Percentiles rank a stretch among this genome's conserved stretches.
Conservation (phyloP, 2,113 vertebrate species). For the Grammomys surdaster region DNA sequence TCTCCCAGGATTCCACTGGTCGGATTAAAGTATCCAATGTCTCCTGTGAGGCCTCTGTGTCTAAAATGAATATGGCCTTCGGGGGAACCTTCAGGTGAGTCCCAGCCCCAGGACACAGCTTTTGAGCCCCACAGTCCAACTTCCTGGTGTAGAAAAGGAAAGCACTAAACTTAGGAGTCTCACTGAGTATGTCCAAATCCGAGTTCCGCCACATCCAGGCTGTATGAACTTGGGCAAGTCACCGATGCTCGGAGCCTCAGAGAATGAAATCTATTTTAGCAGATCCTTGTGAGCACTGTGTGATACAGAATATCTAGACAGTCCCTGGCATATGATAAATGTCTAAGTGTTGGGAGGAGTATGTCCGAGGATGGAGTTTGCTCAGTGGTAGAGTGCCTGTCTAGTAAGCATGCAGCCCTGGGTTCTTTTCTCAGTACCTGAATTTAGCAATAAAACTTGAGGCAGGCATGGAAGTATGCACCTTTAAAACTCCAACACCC, state of each 20-base stretch:
- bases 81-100: slow-evolving; percentile 92
- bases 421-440: too few relatives aligned
- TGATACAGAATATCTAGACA: neutral
- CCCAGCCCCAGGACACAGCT: rapidly evolving
- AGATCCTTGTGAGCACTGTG: neutral
- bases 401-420: neutral
- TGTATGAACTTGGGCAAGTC: slow-evolving; percentile 20
- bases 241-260: too few relatives aligned
- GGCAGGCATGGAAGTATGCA: neutral
- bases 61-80: slow-evolving; percentile 91
- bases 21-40: slow-evolving; percentile 94
- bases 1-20: slow-evolving; percentile 89
- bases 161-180: neutral
- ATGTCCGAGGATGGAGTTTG: neutral
- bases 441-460: neutral
- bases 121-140: neutral
- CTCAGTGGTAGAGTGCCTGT: neutral
- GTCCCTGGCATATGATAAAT: neutral
- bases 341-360: neutral
- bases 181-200: neutral
- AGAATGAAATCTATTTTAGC: neutral
- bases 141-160: neutral
- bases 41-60: slow-evolving; percentile 91
- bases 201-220: neutral
- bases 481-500: neutral